Conservation (phyloP, 1,140 invertebrate genomes). For the Lucilia sericata region DNA sequence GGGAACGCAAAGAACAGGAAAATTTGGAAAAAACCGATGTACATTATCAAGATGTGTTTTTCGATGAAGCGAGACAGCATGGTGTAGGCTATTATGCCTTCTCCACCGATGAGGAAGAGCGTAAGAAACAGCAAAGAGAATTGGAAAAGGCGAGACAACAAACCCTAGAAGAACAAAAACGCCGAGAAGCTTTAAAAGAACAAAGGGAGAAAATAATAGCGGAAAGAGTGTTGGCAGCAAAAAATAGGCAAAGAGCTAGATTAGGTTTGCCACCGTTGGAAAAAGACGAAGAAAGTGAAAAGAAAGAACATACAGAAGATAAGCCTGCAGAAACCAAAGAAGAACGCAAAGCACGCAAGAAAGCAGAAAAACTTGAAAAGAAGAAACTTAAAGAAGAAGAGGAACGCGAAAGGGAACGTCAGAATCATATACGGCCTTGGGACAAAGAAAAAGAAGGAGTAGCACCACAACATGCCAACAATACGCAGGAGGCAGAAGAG, state of each 20-base stretch:
- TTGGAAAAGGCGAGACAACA: slow-evolving; percentile 78
- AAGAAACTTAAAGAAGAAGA: slow-evolving; percentile 62
- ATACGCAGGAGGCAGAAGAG: slow-evolving; percentile 46
- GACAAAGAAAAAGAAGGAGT: slow-evolving; percentile 73
- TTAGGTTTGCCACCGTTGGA: slow-evolving; percentile 77
- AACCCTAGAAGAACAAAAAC: slow-evolving; percentile 77
- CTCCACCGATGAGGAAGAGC: slow-evolving; percentile 83
- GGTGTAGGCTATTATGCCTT: slow-evolving; percentile 92
- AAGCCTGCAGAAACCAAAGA: slow-evolving; percentile 68
- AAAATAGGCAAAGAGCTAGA: slow-evolving; percentile 80
- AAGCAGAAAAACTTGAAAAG: slow-evolving; percentile 65
- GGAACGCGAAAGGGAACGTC: slow-evolving; percentile 69
- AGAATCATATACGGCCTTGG: slow-evolving; percentile 76
- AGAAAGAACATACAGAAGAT: slow-evolving; percentile 68
- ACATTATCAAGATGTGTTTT: slow-evolving; percentile 90
- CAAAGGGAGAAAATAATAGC: slow-evolving; percentile 79
- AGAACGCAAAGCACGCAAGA: slow-evolving; percentile 67
- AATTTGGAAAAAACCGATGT: slow-evolving; percentile 75
- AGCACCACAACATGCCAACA: neutral
- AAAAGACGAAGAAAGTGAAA: slow-evolving; percentile 53
- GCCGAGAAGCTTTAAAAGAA: slow-evolving; percentile 74
- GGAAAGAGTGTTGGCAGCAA: slow-evolving; percentile 81
- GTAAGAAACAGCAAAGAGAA: slow-evolving; percentile 81
- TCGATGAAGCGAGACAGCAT: slow-evolving; percentile 89
- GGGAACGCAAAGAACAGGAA: slow-evolving; percentile 75